phyloP scores from a whole-genome alignment of 2,888 invertebrate genomes.

The Patella ulyssiponensis region DNA sequence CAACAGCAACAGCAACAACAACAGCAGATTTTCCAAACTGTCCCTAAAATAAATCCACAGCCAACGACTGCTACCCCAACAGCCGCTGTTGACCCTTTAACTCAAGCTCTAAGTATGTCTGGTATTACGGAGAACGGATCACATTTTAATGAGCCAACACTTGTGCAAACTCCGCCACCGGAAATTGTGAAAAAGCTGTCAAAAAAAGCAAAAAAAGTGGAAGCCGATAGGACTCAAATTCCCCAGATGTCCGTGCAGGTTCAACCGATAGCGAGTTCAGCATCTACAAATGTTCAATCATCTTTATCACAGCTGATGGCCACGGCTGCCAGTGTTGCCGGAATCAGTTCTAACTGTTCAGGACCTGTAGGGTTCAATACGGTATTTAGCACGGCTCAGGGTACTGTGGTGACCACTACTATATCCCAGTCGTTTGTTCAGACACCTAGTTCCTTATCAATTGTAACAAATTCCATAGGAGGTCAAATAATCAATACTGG shows the following conservation, averaged over 20 bases:
- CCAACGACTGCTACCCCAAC: not conserved
- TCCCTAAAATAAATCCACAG: not conserved
- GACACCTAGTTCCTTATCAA: conserved; percentile 26
- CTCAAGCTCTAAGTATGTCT: conserved; percentile 28
- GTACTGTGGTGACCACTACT: conserved; percentile 51
- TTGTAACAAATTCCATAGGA: conserved; percentile 24
- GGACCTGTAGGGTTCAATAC: conserved; percentile 1
- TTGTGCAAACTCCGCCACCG: not conserved
- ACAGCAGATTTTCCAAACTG: conserved; percentile 29
- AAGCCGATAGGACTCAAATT: conserved; percentile 7
- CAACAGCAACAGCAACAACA: conserved; percentile 35
- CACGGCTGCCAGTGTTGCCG: not conserved
- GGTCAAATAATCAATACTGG: conserved; percentile 14
- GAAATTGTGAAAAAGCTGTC: not conserved
- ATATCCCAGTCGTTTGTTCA: conserved; percentile 48
- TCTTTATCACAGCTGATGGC: conserved; percentile 22
- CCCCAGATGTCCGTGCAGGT: not conserved
- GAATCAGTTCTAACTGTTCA: not conserved
- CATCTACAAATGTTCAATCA: not conserved
- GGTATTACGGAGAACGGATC: conserved; percentile 24
- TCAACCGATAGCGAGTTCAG: not conserved
- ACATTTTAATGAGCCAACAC: not conserved
- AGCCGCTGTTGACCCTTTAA: conserved; percentile 5
- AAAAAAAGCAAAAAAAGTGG: not conserved
- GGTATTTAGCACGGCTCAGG: conserved; percentile 34